Evolutionary conservation across 2,888 invertebrate species (phyloP).

Genomic region (Oasisia sp.): DNA sequence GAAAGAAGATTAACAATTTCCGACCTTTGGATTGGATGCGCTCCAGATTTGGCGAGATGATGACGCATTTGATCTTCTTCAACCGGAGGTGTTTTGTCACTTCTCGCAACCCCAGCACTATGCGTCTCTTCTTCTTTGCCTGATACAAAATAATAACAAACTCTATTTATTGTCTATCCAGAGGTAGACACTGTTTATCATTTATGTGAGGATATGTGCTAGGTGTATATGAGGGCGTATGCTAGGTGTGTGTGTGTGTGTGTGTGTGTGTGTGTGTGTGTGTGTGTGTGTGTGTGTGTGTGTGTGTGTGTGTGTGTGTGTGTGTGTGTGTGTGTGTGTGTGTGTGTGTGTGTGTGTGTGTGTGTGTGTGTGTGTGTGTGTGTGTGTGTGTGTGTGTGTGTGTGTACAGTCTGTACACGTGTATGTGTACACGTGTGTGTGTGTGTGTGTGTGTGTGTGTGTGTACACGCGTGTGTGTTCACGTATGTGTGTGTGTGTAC

Average conservation of each 20-base stretch:
- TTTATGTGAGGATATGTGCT: background rate
- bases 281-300: background rate
- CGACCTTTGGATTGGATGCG: slow-evolving; percentile 67
- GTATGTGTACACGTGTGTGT: too few species aligned
- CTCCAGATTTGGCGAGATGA: slow-evolving; percentile 76
- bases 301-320: background rate
- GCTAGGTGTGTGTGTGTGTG: background rate
- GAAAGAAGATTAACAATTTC: background rate
- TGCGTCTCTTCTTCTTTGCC: slow-evolving; percentile 69
- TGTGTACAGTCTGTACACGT: too few species aligned
- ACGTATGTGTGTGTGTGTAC: background rate
- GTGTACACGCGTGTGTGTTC: background rate
- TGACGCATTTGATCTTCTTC: slow-evolving; percentile 72
- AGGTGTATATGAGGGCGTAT: background rate
- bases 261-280: background rate
- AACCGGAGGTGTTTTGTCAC: slow-evolving; percentile 71
- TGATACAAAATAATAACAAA: slow-evolving; percentile 39
- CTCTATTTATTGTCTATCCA: background rate
- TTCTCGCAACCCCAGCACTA: slow-evolving; percentile 75
- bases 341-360: background rate
- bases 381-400: background rate
- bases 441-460: background rate
- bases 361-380: background rate
- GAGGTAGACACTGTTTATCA: background rate
- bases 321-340: too few species aligned